Evolutionary conservation across 2,113 vertebrate genomes (phyloP).

Genomic region (Euleptes europaea): DNA sequence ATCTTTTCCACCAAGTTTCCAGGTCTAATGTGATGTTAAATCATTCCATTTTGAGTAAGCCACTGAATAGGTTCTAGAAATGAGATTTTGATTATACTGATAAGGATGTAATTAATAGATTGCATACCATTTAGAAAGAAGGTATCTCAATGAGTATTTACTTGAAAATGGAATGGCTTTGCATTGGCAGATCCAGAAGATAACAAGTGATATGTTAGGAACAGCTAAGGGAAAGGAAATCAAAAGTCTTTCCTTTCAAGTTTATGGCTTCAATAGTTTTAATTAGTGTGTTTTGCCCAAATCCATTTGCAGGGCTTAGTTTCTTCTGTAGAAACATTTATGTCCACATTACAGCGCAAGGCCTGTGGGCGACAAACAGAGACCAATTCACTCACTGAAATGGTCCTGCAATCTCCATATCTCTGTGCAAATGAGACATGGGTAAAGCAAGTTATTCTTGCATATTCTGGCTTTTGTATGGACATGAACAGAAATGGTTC

Average conservation of each 20-base stretch:
- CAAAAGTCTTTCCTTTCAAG: neutral
- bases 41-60: slow-evolving; percentile 48
- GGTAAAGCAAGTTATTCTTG: neutral
- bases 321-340: neutral
- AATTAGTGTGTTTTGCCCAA: slow-evolving; percentile 9
- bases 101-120: slow-evolving; percentile 19
- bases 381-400: neutral
- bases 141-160: slow-evolving; percentile 5
- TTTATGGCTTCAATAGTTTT: slow-evolving; percentile 8
- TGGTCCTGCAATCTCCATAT: neutral
- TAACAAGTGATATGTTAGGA: neutral
- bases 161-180: slow-evolving; percentile 9
- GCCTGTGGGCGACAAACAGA: neutral
- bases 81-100: slow-evolving; percentile 46
- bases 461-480: no score
- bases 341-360: neutral
- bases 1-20: slow-evolving; percentile 32
- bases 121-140: slow-evolving; percentile 16
- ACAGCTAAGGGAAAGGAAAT: neutral
- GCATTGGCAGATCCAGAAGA: neutral
- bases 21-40: slow-evolving; percentile 37
- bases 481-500: neutral
- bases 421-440: neutral
- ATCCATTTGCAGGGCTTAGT: slow-evolving; percentile 3
- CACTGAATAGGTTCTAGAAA: slow-evolving; percentile 40